Evolutionary conservation across 2,113 vertebrate species (phyloP).

Genomic region (Hyperopisus bebe): DNA sequence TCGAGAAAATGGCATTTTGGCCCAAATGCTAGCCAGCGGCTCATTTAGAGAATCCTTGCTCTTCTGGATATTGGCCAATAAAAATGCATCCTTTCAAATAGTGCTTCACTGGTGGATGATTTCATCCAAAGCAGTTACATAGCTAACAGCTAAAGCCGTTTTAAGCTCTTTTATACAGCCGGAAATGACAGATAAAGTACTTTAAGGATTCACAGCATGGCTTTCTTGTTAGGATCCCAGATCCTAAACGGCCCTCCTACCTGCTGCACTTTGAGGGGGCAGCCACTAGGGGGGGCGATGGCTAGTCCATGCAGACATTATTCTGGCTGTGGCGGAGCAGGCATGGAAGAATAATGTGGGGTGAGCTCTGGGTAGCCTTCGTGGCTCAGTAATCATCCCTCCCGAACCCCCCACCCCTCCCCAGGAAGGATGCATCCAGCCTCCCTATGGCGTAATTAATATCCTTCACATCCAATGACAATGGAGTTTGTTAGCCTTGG

Average conservation of each 20-base stretch:
- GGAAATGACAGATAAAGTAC: neutral
- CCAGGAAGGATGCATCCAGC: neutral
- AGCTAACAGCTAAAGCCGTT: neutral
- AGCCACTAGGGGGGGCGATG: neutral
- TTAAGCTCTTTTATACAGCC: neutral
- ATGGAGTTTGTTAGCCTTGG: neutral
- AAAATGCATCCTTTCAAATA: neutral
- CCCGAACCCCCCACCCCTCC: neutral
- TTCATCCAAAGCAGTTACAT: neutral
- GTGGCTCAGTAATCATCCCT: neutral
- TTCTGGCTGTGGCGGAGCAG: neutral
- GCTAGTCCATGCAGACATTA: neutral
- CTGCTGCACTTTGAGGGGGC: neutral
- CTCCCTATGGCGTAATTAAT: conserved; percentile 23
- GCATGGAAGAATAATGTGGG: neutral
- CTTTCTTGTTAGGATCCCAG: neutral
- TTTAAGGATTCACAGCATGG: neutral
- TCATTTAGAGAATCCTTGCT: neutral
- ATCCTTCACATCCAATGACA: neutral
- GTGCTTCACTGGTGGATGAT: neutral
- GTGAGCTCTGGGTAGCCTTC: neutral
- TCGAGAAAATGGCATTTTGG: neutral
- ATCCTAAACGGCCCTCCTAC: neutral
- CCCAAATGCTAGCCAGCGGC: neutral
- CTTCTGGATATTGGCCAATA: neutral